These are phyloP conservation scores for Hemibagrus guttatus DNA, from an alignment of 2,797 vertebrate species.

Conservation along the genomic window DNA sequence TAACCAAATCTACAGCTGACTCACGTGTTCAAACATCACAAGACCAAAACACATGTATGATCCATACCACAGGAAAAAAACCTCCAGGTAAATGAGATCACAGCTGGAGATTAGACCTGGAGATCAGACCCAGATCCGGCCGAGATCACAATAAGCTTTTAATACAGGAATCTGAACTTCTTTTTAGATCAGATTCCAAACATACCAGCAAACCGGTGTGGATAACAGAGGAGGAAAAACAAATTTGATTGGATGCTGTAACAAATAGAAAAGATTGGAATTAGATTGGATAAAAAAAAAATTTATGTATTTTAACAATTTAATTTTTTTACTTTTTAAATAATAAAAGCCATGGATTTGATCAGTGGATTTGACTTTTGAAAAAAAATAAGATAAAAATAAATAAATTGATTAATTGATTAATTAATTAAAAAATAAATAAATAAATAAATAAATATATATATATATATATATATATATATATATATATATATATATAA, in stretches of 20 bases:
- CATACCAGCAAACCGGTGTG: background rate
- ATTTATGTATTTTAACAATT: too few species aligned
- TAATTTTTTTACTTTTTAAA: too few species aligned
- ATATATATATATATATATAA: too few species aligned
- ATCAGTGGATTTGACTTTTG: too few species aligned
- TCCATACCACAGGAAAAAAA: background rate
- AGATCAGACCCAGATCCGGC: background rate
- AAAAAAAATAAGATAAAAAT: too few species aligned
- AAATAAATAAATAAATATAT: too few species aligned
- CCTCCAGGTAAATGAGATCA: background rate
- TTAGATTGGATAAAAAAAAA: too few species aligned
- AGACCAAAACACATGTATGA: background rate
- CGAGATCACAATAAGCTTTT: background rate
- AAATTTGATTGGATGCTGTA: background rate
- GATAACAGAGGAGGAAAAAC: background rate
- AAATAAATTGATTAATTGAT: too few species aligned
- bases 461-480: too few species aligned
- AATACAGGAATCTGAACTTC: background rate
- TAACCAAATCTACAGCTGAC: slow-evolving; percentile 2
- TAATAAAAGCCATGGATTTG: too few species aligned
- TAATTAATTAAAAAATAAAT: too few species aligned
- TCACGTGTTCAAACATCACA: background rate
- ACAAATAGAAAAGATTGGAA: background rate
- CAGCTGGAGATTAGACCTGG: background rate
- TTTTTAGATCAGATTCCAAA: background rate